Evolutionary conservation across 2,888 invertebrate genomes (phyloP).

Genomic region (Clostera curtula): DNA sequence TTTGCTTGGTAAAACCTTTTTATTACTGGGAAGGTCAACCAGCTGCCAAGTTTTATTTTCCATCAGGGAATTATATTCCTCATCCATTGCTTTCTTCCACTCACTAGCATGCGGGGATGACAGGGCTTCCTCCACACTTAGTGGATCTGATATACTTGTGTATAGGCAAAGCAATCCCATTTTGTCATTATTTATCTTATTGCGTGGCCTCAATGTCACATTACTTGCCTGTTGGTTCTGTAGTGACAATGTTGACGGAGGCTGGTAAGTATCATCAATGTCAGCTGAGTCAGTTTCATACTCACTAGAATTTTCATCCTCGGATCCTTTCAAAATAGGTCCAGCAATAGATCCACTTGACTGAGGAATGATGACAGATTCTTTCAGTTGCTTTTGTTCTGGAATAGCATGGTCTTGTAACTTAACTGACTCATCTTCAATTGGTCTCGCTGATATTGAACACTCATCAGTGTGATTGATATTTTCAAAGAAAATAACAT

Average conservation of each 20-base stretch:
- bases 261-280: slow-evolving; percentile 2
- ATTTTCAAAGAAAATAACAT: slow-evolving; percentile 13
- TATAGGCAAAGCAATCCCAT: not conserved
- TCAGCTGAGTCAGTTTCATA: not conserved
- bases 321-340: not conserved
- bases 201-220: slow-evolving; percentile 6
- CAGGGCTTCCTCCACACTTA: slow-evolving; percentile 10
- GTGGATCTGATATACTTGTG: too few relatives aligned
- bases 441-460: not conserved
- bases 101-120: slow-evolving; percentile 8
- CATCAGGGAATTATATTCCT: slow-evolving; percentile 17
- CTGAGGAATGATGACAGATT: not conserved
- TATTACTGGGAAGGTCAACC: too few relatives aligned
- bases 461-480: slow-evolving; percentile 1
- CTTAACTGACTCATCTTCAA: not conserved
- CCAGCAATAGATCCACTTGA: not conserved
- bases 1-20: too few relatives aligned
- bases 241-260: slow-evolving; percentile 2
- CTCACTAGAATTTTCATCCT: slow-evolving; percentile 1
- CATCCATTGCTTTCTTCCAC: slow-evolving; percentile 19
- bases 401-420: not conserved
- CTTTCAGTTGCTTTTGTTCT: not conserved
- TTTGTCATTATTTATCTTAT: not conserved
- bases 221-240: too few relatives aligned
- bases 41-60: too few relatives aligned